Evolutionary conservation across 1,140 invertebrate genomes (phyloP), one percentile per base, ranked within the genome.

Genomic region (Parasteatoda tepidariorum): DNA sequence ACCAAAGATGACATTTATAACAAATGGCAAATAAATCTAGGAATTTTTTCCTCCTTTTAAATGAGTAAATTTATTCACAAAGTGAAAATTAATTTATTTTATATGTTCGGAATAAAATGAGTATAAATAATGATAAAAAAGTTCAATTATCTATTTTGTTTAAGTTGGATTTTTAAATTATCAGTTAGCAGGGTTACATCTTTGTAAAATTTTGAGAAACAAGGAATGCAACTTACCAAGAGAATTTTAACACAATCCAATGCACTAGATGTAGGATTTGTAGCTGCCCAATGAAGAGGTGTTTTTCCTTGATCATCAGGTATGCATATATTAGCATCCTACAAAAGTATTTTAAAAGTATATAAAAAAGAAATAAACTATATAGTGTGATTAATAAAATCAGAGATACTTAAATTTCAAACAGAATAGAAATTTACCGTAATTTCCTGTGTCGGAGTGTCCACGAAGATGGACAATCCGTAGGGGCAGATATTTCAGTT

Each of bases 241-340:
- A 84, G 70, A 38, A 74, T 22, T 74, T 84, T 79, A 26, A 79
- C 75, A 79, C 74, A 79, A 22, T 94, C 92, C 0, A 96, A 91
- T 85, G 96, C 92, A 41, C 92, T 90, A 5, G 89, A 89, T 88
- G 94, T 92, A 62, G 95, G 95, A 89, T 94, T 93, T n/a, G 93
- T 94, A 13, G 94, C 93, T 26, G 95, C 94, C 88, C 95, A 90
- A 86, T 97, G 96, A 13, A 97, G 88, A n/a, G 96, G 94, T 38
- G 94, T 96, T 9, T 94, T 94, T 41, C 93, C 92, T 81, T 93
- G 89, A 64, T 92, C 91, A 88, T 97, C 95, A 38, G 88, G 88
- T 54, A 93, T 91, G 89, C 96, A 95, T 0, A 95, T 88, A 89
- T 95, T 91, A 3, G 93, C 95, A 73, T 92, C 91, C 84, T 85